Base-by-base conservation (phyloP, 1,140 invertebrate species). In the Planococcus citri region DNA sequence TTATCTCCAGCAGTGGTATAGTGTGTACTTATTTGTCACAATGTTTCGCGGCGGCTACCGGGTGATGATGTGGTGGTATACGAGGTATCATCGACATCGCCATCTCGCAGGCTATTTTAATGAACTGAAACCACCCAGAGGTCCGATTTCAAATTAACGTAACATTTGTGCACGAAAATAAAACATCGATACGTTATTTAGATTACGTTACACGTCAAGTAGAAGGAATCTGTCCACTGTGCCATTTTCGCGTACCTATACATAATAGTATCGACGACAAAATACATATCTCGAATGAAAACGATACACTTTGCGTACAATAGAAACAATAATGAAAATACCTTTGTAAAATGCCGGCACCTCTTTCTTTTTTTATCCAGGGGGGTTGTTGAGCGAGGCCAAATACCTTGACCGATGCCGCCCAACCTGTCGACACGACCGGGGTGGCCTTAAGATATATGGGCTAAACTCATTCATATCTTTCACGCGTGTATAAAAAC, bases 391-490 rank as follows among this genome's bases (percentile, higher is more conserved):
- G 10, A 27, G 17, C 24, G 60, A 64, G 60, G 60, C 60, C 60
- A 64, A 51, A 24, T 64, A 27, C 60, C 60, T 64, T 64, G 60
- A 64, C 25, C 60, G 60, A 64, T 64, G 60, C 60, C 60, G 60
- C 60, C 60, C 60, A 64, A 64, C 60, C 60, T 64, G 60, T 64
- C 60, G 60, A 64, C 60, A 64, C 60, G 60, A 64, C 25, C 60
- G 25, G 60, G 60, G 60, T 64, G 60, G 60, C 60, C 60, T 27
- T 25, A 64, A 64, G 60, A 64, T 64, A 64, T 64, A 64, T 64
- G 10, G 60, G 22, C 60, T 64, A 64, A 10, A 64, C 60, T 64
- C 60, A 64, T 64, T 64, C 60, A 64, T 64, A 25, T 25, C 60
- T 64, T 64, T 64, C 60, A 64, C 25, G 60, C 60, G 22, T 64